Base-by-base conservation (phyloP, 2,797 vertebrate species). In the Selene dorsalis region DNA sequence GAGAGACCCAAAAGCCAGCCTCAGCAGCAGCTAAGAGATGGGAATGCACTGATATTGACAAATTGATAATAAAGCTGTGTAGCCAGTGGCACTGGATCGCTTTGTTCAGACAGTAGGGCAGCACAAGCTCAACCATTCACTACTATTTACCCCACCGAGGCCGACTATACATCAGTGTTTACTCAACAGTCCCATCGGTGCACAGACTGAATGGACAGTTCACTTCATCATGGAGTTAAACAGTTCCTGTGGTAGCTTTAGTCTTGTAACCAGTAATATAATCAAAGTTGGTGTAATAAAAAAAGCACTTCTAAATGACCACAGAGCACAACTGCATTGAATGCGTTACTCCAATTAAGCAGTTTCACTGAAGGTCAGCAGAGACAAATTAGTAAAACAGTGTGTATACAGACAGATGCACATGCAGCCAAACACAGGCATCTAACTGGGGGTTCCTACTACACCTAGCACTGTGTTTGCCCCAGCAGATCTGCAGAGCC, bases 31-130 rank as follows among this genome's bases (percentile, higher is more conserved):
- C 24, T 39, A 69, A 53, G 30, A 52, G 52, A 30, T 50, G 41
- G 60, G 53, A 83, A 75, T 69, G 55, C 10, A 47, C 41, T 13
- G 64, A 74, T 84, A 80, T 77, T 81, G 84, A 84, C 76, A 81
- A 82, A 85, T 57, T 86, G 82, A 86, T 84, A 66, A 86, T 64
- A 50, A 80, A 73, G 52, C n/a, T 20, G 50, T 47, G 47, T 55
- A 72, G 32, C 26, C 18, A 43, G 26, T 38, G 18, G 61, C 32
- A 53, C 52, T 39, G 63, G 71, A 47, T 69, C 66, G 73, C 80
- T 79, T 48, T 70, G 59, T 84, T 73, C 61, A 66, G 47, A 70
- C 28, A 74, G 50, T 48, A 73, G 17, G 22, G 16, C 38, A 66
- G 30, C 73, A 52, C 41, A 77, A 73, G 38, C 43, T 50, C 11